Percentiles rank a stretch among this genome's conserved stretches.
Conservation (phyloP, 2,888 invertebrate species). For the Cosmia trapezina region DNA sequence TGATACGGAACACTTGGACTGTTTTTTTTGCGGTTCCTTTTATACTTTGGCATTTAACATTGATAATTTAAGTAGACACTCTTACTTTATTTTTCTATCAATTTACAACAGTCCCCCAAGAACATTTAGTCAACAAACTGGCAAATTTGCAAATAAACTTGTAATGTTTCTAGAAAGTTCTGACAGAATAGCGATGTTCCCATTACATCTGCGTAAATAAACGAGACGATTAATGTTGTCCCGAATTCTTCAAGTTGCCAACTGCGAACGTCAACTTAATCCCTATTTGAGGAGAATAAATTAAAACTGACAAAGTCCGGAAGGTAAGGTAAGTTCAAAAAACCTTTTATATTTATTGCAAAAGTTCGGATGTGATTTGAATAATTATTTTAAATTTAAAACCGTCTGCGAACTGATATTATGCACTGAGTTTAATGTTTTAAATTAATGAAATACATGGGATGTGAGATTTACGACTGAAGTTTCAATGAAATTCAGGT, state of each 20-base stretch:
- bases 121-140: conserved; percentile 1
- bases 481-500: conserved; percentile 55
- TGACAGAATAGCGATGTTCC: conserved; percentile 37
- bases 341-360: conserved; percentile 69
- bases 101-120: background rate
- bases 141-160: conserved; percentile 13
- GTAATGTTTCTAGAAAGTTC: conserved; percentile 24
- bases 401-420: conserved; percentile 55
- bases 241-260: conserved; percentile 45
- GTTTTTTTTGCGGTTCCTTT: too few relatives aligned
- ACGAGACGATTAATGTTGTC: conserved; percentile 52
- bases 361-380: conserved; percentile 71
- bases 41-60: background rate
- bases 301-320: conserved; percentile 57
- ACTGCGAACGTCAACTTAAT: conserved; percentile 54
- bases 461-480: conserved; percentile 46
- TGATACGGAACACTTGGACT: too few relatives aligned
- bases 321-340: conserved; percentile 55
- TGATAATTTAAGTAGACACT: background rate
- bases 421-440: conserved; percentile 53
- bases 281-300: conserved; percentile 60
- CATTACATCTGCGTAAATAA: conserved; percentile 51
- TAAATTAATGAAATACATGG: conserved; percentile 56
- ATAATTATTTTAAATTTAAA: conserved; percentile 72
- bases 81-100: background rate